phyloP scores from a whole-genome alignment of 2,888 invertebrate genomes.

The Xanthostigma xanthostigma region DNA sequence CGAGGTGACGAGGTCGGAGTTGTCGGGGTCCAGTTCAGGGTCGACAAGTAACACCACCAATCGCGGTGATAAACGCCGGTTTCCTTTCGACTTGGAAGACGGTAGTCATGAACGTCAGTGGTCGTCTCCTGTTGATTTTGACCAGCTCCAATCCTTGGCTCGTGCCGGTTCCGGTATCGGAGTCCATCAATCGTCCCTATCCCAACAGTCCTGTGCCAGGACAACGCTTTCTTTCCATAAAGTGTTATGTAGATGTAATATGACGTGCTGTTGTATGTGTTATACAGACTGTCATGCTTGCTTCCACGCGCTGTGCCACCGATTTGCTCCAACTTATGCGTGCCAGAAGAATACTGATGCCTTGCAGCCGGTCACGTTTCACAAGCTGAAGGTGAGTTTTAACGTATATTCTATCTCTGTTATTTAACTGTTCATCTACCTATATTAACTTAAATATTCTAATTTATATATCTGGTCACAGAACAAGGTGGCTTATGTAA shows the following conservation, averaged over 20 bases:
- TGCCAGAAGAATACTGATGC: slow-evolving; percentile 28
- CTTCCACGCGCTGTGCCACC: slow-evolving; percentile 42
- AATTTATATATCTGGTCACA: too few species aligned
- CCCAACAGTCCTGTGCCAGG: slow-evolving; percentile 23
- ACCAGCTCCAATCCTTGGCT: too few species aligned
- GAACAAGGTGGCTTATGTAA: too few species aligned
- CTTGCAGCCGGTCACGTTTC: slow-evolving; percentile 16
- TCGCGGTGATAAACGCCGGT: too few species aligned
- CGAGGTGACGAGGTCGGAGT: slow-evolving; percentile 8
- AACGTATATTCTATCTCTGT: too few species aligned
- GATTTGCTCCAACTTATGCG: slow-evolving; percentile 25
- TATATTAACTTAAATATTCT: too few species aligned
- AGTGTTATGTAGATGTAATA: slow-evolving; percentile 30
- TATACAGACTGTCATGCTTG: slow-evolving; percentile 48
- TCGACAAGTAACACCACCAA: not conserved
- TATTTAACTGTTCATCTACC: too few species aligned
- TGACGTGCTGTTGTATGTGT: slow-evolving; percentile 44
- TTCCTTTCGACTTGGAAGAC: slow-evolving; percentile 5
- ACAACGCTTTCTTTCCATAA: slow-evolving; percentile 29
- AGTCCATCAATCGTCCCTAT: too few species aligned
- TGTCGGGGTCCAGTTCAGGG: not conserved
- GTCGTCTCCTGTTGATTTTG: slow-evolving; percentile 7
- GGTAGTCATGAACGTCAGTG: slow-evolving; percentile 8
- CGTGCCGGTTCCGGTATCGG: too few species aligned
- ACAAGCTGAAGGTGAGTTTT: too few species aligned